Evolutionary conservation across 2,113 vertebrate genomes (phyloP).

Genomic region (Archilochus colubris): DNA sequence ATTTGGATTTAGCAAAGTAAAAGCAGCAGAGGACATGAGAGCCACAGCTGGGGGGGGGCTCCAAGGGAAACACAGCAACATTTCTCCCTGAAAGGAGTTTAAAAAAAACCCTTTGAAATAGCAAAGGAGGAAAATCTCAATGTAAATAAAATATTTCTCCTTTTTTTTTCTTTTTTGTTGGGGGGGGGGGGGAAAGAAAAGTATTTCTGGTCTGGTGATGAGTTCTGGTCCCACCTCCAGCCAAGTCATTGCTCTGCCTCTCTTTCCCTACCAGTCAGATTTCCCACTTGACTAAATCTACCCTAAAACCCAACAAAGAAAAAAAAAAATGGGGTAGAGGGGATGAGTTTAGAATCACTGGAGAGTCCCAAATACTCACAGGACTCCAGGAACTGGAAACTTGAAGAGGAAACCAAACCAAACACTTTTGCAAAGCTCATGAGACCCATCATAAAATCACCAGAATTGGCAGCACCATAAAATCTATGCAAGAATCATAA

Average conservation of each 20-base stretch:
- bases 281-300: neutral
- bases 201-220: neutral
- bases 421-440: conserved; percentile 17
- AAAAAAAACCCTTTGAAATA: neutral
- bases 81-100: neutral
- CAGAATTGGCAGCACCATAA: neutral
- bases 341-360: neutral
- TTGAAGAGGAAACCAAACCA: neutral
- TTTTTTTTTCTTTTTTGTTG: neutral
- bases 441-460: conserved; percentile 46
- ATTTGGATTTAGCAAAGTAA: neutral
- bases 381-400: neutral
- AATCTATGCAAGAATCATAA: neutral
- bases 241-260: neutral
- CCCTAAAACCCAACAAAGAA: neutral
- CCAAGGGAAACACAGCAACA: neutral
- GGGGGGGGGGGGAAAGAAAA: neutral
- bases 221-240: neutral
- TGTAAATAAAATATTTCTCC: neutral
- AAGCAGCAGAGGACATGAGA: neutral
- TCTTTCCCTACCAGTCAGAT: neutral
- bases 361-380: neutral
- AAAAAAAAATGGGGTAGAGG: neutral
- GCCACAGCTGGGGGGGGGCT: too few relatives aligned
- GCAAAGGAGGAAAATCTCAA: neutral